phyloP scores from a whole-genome alignment of 2,797 vertebrate genomes.

The Pangasius mekongensis region DNA sequence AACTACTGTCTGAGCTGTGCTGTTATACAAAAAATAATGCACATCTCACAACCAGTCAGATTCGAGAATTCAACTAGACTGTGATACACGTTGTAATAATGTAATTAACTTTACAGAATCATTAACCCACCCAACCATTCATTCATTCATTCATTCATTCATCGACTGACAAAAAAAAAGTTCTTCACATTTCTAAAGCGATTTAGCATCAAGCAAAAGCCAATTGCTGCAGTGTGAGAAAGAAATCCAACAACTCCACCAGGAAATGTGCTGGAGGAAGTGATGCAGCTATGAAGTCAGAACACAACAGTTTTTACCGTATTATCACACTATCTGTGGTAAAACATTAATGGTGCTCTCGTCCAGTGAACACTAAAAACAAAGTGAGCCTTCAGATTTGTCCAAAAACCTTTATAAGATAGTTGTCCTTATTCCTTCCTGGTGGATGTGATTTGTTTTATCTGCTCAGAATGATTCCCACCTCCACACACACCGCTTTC shows the following conservation, averaged over 20 bases:
- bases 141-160: neutral
- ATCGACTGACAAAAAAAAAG: neutral
- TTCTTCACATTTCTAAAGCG: neutral
- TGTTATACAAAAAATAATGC: neutral
- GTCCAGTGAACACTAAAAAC: neutral
- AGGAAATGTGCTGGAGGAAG: neutral
- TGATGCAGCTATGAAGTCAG: neutral
- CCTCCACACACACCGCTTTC: neutral
- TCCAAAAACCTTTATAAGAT: neutral
- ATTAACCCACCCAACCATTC: neutral
- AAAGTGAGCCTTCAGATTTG: neutral
- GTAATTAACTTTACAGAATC: neutral
- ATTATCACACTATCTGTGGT: neutral
- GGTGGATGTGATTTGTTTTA: slow-evolving; percentile 11
- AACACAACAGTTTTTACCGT: neutral
- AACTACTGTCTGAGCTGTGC: neutral
- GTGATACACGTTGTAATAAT: neutral
- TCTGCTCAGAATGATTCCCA: slow-evolving; percentile 28
- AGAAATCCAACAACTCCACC: neutral
- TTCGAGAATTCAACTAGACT: neutral
- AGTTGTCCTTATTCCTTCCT: slow-evolving; percentile 42
- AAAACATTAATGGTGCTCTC: neutral
- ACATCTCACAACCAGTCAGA: neutral
- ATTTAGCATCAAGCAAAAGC: neutral
- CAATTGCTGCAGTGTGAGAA: neutral